A percentile compares a stretch with the other conserved stretches of the same genome.
These are phyloP conservation scores for Hydraecia micacea DNA, from an alignment of 2,888 invertebrate species.

Conservation along the genomic window DNA sequence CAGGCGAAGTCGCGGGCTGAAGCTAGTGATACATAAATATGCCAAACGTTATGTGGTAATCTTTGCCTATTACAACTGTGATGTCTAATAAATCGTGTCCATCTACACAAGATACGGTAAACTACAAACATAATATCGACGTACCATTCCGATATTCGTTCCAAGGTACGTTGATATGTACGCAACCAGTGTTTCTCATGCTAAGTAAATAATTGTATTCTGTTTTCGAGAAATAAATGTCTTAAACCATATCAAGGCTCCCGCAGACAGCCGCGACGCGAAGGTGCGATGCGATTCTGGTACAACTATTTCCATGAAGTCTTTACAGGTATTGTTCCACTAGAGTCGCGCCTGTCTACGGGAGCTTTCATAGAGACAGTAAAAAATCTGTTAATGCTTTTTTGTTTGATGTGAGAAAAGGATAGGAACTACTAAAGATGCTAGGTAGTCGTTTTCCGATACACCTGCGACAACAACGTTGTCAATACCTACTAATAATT, in stretches of 20 bases:
- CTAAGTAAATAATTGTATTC: too few species aligned
- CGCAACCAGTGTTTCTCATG: too few species aligned
- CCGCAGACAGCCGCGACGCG: background rate
- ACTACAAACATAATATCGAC: background rate
- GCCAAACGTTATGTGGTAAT: background rate
- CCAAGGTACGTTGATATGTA: too few species aligned
- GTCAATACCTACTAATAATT: background rate
- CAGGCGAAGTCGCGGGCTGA: too few species aligned
- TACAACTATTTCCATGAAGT: background rate
- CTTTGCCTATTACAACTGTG: background rate
- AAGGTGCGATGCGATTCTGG: background rate
- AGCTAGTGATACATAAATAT: background rate
- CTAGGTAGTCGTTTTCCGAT: background rate
- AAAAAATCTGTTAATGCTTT: background rate
- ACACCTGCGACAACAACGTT: background rate
- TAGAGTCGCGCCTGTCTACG: background rate
- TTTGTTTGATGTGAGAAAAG: background rate
- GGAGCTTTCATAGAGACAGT: background rate
- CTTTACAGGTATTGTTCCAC: background rate
- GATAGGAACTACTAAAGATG: background rate
- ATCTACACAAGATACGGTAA: background rate
- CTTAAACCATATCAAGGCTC: background rate
- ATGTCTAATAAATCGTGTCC: background rate
- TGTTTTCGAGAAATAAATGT: too few species aligned
- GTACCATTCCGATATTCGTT: background rate